Evolutionary conservation across 2,797 vertebrate species (phyloP).

Genomic region (Gouania willdenowi): DNA sequence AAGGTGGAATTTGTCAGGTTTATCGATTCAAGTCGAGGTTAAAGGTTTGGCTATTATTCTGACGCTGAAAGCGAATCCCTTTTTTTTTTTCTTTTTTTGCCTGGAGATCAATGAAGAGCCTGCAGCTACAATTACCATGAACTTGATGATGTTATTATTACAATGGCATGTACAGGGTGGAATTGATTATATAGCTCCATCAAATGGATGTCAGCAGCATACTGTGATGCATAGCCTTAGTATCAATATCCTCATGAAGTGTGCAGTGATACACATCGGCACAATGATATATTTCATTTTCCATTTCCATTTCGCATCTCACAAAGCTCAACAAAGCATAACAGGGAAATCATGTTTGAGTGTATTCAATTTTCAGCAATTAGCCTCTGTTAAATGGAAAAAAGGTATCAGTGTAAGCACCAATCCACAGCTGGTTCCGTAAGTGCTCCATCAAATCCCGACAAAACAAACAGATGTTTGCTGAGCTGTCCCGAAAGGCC

Average conservation of each 20-base stretch:
- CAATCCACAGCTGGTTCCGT: slow-evolving; percentile 24
- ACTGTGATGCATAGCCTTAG: slow-evolving; percentile 18
- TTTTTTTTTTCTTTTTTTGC: slow-evolving; percentile 61
- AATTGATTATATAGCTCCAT: slow-evolving; percentile 47
- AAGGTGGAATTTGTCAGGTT: slow-evolving; percentile 49
- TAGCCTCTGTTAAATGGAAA: slow-evolving; percentile 2
- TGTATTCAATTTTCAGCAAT: slow-evolving; percentile 8
- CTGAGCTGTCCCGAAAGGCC: slow-evolving; percentile 28
- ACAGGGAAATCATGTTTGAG: slow-evolving; percentile 9
- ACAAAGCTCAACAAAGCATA: slow-evolving; percentile 2
- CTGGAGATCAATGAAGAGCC: slow-evolving; percentile 73
- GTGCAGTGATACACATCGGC: neutral
- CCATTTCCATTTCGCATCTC: neutral
- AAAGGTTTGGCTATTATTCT: slow-evolving; percentile 76
- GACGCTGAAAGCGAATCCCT: slow-evolving; percentile 68
- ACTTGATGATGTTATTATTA: slow-evolving; percentile 76
- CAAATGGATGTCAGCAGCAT: slow-evolving; percentile 31
- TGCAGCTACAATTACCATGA: slow-evolving; percentile 71
- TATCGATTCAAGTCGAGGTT: slow-evolving; percentile 74
- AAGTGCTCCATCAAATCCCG: slow-evolving; percentile 36
- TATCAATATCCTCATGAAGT: slow-evolving; percentile 10
- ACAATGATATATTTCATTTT: neutral
- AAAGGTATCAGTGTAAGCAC: slow-evolving; percentile 11
- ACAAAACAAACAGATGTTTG: slow-evolving; percentile 40
- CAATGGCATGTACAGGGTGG: slow-evolving; percentile 41